Conservation (phyloP, 2,113 vertebrate genomes). For the Notiomystis cincta region DNA sequence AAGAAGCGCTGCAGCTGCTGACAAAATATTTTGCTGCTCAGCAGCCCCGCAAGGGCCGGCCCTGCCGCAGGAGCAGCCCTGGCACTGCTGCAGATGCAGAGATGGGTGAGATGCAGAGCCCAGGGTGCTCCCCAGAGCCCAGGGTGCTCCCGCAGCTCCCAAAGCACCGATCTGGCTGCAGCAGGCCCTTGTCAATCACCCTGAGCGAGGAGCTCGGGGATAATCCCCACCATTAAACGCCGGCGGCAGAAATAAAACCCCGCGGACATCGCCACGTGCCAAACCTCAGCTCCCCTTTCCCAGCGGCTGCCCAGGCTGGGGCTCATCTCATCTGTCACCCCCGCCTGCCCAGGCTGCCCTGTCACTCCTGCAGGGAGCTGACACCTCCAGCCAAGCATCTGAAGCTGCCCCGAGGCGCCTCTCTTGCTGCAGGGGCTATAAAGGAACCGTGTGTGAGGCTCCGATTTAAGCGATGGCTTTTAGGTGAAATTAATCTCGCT, state of each 20-base stretch:
- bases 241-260: background rate
- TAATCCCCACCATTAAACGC: background rate
- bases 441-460: background rate
- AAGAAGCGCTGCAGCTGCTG: background rate
- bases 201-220: background rate
- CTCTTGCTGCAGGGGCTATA: background rate
- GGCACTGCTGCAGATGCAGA: too few relatives aligned
- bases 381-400: slow-evolving; percentile 2
- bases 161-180: rapidly evolving
- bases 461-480: background rate
- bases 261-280: rapidly evolving
- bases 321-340: background rate
- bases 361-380: slow-evolving; percentile 14
- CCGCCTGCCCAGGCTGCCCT: background rate
- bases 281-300: background rate
- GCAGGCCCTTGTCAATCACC: background rate
- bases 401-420: background rate
- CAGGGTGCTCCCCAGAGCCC: background rate
- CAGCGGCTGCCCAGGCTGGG: background rate
- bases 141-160: background rate
- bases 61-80: background rate
- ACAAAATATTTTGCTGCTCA: background rate
- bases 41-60: background rate
- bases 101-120: too few relatives aligned
- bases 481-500: background rate